Evolutionary conservation across 2,113 vertebrate genomes (phyloP).

Genomic region (Callospermophilus lateralis): DNA sequence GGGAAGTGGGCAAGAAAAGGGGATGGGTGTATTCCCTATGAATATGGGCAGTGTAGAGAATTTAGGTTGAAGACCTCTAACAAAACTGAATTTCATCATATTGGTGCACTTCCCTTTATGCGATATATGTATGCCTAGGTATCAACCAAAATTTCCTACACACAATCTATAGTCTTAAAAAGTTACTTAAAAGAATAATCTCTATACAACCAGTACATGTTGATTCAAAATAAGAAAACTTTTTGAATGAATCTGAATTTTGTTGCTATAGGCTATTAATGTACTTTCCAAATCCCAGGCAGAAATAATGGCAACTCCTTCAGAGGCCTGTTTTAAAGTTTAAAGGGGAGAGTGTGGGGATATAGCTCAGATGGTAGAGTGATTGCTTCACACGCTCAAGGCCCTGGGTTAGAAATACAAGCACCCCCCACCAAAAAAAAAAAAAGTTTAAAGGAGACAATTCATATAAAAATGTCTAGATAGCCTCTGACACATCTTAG

Average conservation of each 20-base stretch:
- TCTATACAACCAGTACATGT: not conserved
- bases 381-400: too few relatives aligned
- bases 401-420: too few relatives aligned
- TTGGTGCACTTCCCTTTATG: not conserved
- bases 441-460: constrained; percentile 32
- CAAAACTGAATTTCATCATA: constrained; percentile 42
- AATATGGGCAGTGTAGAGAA: constrained; percentile 16
- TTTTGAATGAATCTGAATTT: constrained; percentile 35
- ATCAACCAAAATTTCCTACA: constrained; percentile 38
- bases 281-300: constrained; percentile 13
- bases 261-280: not conserved
- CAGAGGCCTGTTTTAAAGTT: constrained; percentile 26
- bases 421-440: too few relatives aligned
- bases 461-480: not conserved
- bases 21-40: not conserved
- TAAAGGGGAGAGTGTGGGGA: not conserved
- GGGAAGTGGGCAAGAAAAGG: not conserved
- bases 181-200: constrained; percentile 33
- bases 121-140: not conserved
- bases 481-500: not conserved
- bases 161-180: constrained; percentile 38
- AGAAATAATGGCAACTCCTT: not conserved
- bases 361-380: too few relatives aligned
- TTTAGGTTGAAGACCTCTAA: constrained; percentile 24
- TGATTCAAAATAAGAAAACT: constrained; percentile 44